These are phyloP conservation scores for Microcebus ravelobensis DNA, from an alignment of 2,113 vertebrate genomes.

Conservation along the genomic window DNA sequence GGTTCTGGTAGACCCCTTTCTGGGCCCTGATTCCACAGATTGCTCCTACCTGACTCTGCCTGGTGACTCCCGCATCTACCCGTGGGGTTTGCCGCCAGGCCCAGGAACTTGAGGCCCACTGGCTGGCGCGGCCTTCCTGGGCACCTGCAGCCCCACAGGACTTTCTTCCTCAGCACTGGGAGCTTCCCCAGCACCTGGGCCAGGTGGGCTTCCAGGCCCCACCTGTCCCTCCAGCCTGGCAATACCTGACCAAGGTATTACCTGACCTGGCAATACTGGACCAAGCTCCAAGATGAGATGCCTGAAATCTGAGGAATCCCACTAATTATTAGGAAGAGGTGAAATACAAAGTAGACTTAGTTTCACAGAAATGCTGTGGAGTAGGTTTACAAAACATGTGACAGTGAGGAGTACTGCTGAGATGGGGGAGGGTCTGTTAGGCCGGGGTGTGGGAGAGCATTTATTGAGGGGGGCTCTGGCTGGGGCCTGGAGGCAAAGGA, in stretches of 20 bases:
- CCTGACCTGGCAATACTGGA: neutral
- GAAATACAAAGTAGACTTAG: neutral
- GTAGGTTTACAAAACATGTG: neutral
- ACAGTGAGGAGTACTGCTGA: neutral
- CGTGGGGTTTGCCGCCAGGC: neutral
- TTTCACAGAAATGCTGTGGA: neutral
- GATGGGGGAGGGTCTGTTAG: neutral
- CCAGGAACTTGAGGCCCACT: too few species aligned
- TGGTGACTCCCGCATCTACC: neutral
- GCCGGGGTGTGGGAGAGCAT: neutral
- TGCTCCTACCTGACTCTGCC: neutral
- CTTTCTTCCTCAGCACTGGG: neutral
- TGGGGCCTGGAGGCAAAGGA: neutral
- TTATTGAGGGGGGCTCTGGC: neutral
- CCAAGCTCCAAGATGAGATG: neutral
- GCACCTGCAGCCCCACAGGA: neutral
- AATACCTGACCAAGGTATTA: neutral
- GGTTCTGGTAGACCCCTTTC: neutral
- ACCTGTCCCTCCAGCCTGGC: neutral
- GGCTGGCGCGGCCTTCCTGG: rapidly evolving
- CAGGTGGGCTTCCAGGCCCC: neutral
- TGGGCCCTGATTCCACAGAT: neutral
- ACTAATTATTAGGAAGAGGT: neutral
- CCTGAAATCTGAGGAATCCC: neutral
- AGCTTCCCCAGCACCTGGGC: neutral